These are phyloP conservation scores for Nyctibius bracteatus DNA, from an alignment of 2,113 vertebrate genomes.

Conservation along the genomic window DNA sequence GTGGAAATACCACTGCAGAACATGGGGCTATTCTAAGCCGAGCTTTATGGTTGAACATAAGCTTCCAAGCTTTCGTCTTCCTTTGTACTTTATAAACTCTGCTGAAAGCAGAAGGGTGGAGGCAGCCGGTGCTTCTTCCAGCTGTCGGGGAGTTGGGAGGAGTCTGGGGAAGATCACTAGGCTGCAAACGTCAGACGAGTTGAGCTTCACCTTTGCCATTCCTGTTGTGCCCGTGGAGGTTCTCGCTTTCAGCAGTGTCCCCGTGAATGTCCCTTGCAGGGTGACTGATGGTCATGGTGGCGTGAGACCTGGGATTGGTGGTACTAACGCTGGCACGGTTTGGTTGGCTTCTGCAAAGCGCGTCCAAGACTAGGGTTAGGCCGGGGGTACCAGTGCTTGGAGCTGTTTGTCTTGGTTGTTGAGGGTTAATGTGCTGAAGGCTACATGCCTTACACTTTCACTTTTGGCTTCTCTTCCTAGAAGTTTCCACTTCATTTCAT, in stretches of 20 bases:
- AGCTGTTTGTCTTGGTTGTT: not conserved
- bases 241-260: not conserved
- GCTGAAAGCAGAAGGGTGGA: not conserved
- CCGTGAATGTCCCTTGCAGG: not conserved
- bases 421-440: slow-evolving; percentile 8
- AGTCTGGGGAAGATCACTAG: no score
- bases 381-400: not conserved
- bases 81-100: not conserved
- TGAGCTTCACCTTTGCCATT: not conserved
- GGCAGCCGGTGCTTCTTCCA: not conserved
- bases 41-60: rapidly evolving
- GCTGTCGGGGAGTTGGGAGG: not conserved
- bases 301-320: rapidly evolving
- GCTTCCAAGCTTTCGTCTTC: not conserved
- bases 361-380: not conserved
- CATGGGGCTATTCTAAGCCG: not conserved
- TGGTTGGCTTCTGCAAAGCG: not conserved
- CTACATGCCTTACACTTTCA: not conserved
- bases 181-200: not conserved
- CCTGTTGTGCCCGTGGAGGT: not conserved
- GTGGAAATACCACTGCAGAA: not conserved
- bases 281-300: rapidly evolving
- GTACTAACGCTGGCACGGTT: not conserved
- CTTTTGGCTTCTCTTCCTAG: slow-evolving; percentile 31
- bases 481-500: slow-evolving; percentile 53